A percentile compares a stretch with the other conserved stretches of the same genome.
Conservation (phyloP, 1,140 invertebrate genomes). For the Daktulosphaira vitifoliae region DNA sequence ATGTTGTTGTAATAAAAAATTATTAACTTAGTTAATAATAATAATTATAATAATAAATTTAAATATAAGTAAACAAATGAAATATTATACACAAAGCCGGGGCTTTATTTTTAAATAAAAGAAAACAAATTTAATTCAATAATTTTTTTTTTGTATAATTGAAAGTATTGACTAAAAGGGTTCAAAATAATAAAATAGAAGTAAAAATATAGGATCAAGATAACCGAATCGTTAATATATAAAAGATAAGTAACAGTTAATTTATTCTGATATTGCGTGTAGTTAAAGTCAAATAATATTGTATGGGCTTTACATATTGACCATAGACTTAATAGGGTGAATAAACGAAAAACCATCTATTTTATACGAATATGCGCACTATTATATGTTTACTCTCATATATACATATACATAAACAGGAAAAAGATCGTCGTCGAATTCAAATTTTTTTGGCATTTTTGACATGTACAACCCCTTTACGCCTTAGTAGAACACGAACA, state of each 20-base stretch:
- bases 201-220: not conserved
- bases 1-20: no score
- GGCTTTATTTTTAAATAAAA: no score
- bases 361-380: not conserved
- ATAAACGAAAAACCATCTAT: constrained; percentile 25
- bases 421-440: constrained; percentile 32
- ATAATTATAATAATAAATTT: no score
- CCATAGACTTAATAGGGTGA: constrained; percentile 1
- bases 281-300: no score
- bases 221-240: not conserved
- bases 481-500: constrained; percentile 15
- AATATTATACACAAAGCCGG: no score
- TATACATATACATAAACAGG: constrained; percentile 24
- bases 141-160: no score
- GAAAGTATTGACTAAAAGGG: constrained; percentile 9
- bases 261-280: constrained; percentile 24
- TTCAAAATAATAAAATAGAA: not conserved
- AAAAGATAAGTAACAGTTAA: constrained; percentile 2
- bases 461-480: not conserved
- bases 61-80: no score
- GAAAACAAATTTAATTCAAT: no score
- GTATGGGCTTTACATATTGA: constrained; percentile 2
- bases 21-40: no score
- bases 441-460: constrained; percentile 30
- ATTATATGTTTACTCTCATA: not conserved